Conservation (phyloP, 2,113 vertebrate genomes). For the sheep (Ovis aries) region ARS-UI_Ramb_v3.0 NC_056080.1:2935501-2936000, state of each 20-base stretch:
- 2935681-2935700: not conserved
- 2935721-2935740: not conserved
- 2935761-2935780: slow-evolving; percentile 29
- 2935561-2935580: not conserved
- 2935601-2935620: not conserved
- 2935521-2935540: not conserved
- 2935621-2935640: not conserved
- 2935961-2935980: not conserved
- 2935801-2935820: slow-evolving; percentile 48
- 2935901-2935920: slow-evolving; percentile 1
- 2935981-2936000: not conserved
- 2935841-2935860: not conserved
- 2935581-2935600: not conserved
- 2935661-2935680: not conserved
- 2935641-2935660: not conserved
- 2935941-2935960: not conserved
- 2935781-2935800: slow-evolving; percentile 32
- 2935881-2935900: slow-evolving; percentile 9
- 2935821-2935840: not conserved
- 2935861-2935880: not conserved
- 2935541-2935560: not conserved
- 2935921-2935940: not conserved
- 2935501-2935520: not conserved
- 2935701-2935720: slow-evolving; percentile 65
- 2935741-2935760: slow-evolving; percentile 60